phyloP scores from a whole-genome alignment of 2,113 vertebrate species.

The Elephas maximus region DNA sequence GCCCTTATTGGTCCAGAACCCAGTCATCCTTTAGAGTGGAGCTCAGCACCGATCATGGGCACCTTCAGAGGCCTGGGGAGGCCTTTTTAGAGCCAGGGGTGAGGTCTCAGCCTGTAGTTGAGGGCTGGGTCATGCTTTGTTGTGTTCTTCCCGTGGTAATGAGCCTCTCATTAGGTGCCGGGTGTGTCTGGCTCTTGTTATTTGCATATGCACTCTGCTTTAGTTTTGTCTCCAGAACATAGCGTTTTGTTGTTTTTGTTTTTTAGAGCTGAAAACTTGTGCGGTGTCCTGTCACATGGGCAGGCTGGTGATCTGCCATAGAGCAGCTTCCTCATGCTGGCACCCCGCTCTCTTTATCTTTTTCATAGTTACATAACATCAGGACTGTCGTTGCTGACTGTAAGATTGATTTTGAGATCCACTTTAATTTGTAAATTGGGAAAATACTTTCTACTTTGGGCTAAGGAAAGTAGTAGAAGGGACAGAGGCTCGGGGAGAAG shows the following conservation, averaged over 20 bases:
- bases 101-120: not conserved
- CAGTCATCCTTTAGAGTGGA: not conserved
- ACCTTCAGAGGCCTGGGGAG: not conserved
- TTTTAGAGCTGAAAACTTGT: slow-evolving; percentile 41
- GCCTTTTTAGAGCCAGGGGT: not conserved
- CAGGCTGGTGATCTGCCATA: not conserved
- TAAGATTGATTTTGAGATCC: slow-evolving; percentile 40
- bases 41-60: not conserved
- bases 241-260: not conserved
- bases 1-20: not conserved
- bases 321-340: not conserved
- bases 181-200: not conserved
- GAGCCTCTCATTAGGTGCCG: slow-evolving; percentile 53
- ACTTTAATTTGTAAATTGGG: slow-evolving; percentile 54
- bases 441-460: slow-evolving; percentile 19
- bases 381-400: slow-evolving; percentile 29
- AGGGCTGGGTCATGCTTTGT: not conserved
- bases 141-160: not conserved
- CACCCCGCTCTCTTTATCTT: not conserved
- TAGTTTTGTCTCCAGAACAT: not conserved
- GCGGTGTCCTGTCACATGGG: not conserved
- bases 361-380: slow-evolving; percentile 36
- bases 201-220: slow-evolving; percentile 20
- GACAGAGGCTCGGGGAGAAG: not conserved
- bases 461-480: not conserved